Conservation (phyloP, 1,140 invertebrate genomes). For the Sitophilus oryzae region DNA sequence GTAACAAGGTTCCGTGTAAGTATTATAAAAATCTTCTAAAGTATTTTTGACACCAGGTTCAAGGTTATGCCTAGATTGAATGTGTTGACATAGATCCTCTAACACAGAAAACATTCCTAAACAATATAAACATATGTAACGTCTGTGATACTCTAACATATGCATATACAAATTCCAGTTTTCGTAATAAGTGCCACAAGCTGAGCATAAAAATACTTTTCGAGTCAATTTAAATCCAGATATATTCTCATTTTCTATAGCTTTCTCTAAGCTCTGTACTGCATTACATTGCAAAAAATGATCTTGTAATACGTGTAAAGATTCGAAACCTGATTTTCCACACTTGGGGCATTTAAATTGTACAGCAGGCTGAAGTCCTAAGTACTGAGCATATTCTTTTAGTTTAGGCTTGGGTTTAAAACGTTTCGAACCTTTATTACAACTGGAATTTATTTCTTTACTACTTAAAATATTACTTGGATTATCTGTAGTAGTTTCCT, state of each 20-base stretch:
- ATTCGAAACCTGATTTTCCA: conserved; percentile 54
- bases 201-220: conserved; percentile 70
- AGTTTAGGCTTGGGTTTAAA: conserved; percentile 43
- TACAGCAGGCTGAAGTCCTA: conserved; percentile 62
- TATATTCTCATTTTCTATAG: conserved; percentile 40
- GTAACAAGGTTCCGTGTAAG: conserved; percentile 61
- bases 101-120: conserved; percentile 70
- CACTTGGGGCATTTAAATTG: conserved; percentile 64
- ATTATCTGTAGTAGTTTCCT: conserved; percentile 4
- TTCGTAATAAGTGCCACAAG: conserved; percentile 73
- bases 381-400: conserved; percentile 62
- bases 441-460: conserved; percentile 7
- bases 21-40: conserved; percentile 57
- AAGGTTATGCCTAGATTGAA: conserved; percentile 67
- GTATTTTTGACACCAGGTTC: conserved; percentile 57
- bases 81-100: conserved; percentile 68
- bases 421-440: conserved; percentile 14
- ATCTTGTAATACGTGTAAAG: conserved; percentile 53
- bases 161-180: conserved; percentile 78
- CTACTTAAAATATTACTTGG: not conserved
- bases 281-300: conserved; percentile 54
- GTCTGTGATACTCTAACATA: conserved; percentile 69
- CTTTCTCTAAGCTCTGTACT: conserved; percentile 42
- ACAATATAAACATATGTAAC: conserved; percentile 73
- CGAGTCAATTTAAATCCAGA: conserved; percentile 57